Conservation (phyloP, 2,797 vertebrate species). For the Tapirus indicus region DNA sequence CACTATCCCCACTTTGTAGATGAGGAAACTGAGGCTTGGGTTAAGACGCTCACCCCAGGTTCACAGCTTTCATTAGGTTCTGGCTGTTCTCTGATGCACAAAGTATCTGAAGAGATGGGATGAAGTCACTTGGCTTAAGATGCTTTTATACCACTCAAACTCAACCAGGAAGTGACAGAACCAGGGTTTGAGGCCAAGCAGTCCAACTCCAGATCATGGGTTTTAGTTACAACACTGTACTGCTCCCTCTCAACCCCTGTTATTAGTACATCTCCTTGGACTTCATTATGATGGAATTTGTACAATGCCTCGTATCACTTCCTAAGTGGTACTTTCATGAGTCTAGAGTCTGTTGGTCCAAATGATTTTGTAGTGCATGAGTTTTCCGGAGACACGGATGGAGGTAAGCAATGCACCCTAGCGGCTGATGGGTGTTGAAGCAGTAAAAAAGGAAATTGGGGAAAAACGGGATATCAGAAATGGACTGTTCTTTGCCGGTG, state of each 20-base stretch:
- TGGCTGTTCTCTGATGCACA: neutral
- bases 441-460: neutral
- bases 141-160: neutral
- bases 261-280: neutral
- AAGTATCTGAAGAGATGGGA: neutral
- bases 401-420: neutral
- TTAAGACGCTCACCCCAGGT: neutral
- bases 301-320: neutral
- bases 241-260: accelerated
- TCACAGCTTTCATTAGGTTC: neutral
- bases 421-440: neutral
- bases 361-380: neutral
- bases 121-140: neutral
- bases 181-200: neutral
- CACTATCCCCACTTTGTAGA: neutral
- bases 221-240: neutral
- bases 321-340: neutral
- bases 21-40: neutral
- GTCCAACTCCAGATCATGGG: too few relatives aligned
- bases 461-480: neutral
- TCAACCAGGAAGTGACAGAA: neutral
- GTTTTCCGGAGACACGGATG: neutral
- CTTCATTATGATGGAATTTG: neutral
- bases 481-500: neutral
- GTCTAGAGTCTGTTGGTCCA: neutral